Conservation (phyloP, 2,113 vertebrate genomes). For the Osmerus mordax region DNA sequence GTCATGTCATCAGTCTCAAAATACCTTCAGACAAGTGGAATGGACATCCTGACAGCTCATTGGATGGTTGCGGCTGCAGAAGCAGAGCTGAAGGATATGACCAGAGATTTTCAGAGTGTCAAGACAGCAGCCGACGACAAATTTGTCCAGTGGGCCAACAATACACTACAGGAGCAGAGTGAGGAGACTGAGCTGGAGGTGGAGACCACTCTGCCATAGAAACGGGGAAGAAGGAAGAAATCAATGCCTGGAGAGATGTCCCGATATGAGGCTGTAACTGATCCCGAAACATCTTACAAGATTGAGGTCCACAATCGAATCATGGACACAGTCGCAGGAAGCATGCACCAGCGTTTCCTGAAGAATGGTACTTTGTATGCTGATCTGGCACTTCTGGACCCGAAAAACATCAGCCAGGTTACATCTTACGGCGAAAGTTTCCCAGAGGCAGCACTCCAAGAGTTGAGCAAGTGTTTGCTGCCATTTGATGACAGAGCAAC, state of each 20-base stretch:
- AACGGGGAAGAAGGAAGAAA: constrained; percentile 1
- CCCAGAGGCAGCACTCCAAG: too few species aligned
- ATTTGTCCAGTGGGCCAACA: not conserved
- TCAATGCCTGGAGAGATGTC: not conserved
- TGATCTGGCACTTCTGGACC: not conserved
- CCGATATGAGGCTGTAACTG: not conserved
- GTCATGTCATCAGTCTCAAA: not conserved
- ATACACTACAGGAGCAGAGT: not conserved
- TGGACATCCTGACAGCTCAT: not conserved
- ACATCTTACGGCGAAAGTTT: too few species aligned
- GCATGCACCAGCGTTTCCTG: not conserved
- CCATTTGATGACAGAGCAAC: too few species aligned
- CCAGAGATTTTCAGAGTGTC: too few species aligned
- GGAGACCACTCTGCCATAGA: not conserved
- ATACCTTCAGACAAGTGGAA: too few species aligned
- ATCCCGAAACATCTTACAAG: not conserved
- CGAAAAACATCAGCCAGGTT: too few species aligned
- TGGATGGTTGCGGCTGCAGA: not conserved
- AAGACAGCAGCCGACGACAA: not conserved
- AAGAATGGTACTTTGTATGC: not conserved
- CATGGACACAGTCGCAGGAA: not conserved
- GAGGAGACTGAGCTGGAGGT: not conserved
- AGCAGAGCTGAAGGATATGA: not conserved
- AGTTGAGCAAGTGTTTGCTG: too few species aligned
- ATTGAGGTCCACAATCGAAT: not conserved